These are phyloP conservation scores for Trypoxylon attenuatum DNA, from an alignment of 2,888 invertebrate genomes.

Conservation along the genomic window DNA sequence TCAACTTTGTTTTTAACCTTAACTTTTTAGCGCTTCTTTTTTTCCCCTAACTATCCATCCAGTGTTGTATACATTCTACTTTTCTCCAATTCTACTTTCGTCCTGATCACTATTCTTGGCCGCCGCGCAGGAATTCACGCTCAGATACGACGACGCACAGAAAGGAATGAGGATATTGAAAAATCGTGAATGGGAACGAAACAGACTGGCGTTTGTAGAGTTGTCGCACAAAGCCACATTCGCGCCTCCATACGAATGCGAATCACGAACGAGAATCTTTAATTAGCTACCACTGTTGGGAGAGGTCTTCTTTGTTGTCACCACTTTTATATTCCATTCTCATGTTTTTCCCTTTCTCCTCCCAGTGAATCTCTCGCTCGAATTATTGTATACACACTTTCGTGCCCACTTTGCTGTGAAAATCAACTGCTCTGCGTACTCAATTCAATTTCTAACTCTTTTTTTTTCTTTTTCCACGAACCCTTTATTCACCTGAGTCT, in stretches of 20 bases:
- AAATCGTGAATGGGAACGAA: constrained; percentile 20
- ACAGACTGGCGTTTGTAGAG: constrained; percentile 24
- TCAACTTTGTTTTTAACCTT: no score
- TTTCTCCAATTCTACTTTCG: not conserved
- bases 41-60: constrained; percentile 12
- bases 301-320: no score
- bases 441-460: no score
- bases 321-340: no score
- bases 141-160: constrained; percentile 18
- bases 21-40: not conserved
- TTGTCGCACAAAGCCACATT: constrained; percentile 7
- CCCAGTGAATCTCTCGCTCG: no score
- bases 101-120: not conserved
- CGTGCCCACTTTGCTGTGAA: no score
- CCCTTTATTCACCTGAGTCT: no score
- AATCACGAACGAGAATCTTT: constrained; percentile 2
- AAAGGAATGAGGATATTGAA: constrained; percentile 14
- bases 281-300: no score
- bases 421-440: no score
- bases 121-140: constrained; percentile 14
- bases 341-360: no score
- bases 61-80: not conserved
- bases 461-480: no score
- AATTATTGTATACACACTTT: no score
- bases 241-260: not conserved